Evolutionary conservation across 2,113 vertebrate genomes (phyloP).

Genomic region (Nothobranchius kuhntae): DNA sequence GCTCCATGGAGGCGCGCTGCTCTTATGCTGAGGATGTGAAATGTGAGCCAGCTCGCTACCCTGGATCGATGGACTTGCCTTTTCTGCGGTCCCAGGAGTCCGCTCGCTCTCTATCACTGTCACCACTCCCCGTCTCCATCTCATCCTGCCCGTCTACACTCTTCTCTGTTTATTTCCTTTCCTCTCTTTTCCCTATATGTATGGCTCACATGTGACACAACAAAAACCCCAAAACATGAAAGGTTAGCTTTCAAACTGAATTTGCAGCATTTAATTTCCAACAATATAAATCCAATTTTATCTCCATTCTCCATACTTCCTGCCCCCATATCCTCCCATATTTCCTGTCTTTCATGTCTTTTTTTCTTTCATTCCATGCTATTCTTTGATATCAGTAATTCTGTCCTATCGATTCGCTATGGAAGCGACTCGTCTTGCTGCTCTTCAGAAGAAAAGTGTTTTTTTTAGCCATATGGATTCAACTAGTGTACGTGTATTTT

Average conservation of each 20-base stretch:
- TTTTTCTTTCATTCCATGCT: slow-evolving; percentile 14
- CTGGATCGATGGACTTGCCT: slow-evolving; percentile 72
- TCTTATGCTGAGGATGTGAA: slow-evolving; percentile 75
- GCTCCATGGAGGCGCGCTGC: slow-evolving; percentile 55
- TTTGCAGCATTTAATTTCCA: too few species aligned
- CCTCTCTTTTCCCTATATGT: neutral
- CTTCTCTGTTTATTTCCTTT: slow-evolving; percentile 3
- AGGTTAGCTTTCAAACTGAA: too few species aligned
- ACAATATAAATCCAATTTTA: neutral
- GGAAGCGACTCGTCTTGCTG: slow-evolving; percentile 45
- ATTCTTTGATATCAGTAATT: slow-evolving; percentile 26
- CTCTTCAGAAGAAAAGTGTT: slow-evolving; percentile 28
- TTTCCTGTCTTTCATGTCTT: slow-evolving; percentile 13
- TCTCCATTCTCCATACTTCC: neutral
- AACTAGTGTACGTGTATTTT: slow-evolving; percentile 16
- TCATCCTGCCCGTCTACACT: slow-evolving; percentile 26
- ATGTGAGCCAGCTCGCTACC: slow-evolving; percentile 67
- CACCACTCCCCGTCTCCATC: slow-evolving; percentile 51
- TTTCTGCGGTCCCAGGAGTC: slow-evolving; percentile 60
- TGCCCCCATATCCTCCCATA: slow-evolving; percentile 7
- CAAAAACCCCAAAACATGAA: neutral
- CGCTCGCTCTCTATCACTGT: slow-evolving; percentile 62
- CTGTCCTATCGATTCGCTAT: slow-evolving; percentile 45
- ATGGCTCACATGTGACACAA: neutral
- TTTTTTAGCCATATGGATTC: slow-evolving; percentile 37